Evolutionary conservation across 2,888 invertebrate species (phyloP), one percentile per base, ranked within the genome.

Genomic region (Drosophila mimica): DNA sequence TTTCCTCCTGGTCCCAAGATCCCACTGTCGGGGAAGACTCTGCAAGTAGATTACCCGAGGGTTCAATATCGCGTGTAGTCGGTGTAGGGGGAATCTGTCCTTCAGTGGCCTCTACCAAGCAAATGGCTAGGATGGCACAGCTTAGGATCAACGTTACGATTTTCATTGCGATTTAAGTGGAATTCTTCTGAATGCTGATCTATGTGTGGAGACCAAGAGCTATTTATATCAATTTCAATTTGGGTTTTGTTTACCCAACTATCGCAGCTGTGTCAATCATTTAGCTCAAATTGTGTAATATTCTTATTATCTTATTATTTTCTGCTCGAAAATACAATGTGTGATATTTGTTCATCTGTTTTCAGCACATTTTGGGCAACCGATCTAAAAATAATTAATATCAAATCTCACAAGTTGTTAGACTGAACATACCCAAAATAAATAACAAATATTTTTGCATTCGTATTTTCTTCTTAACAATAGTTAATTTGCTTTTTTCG

Each of bases 11-110:
- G 9, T n/a, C 11, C n/a, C n/a, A 4, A n/a, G n/a, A n/a, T 9
- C 4, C 0, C 0, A 0, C 0, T 36, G 1, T 3, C 3, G 33
- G 33, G 25, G 25, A 25, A 25, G 25, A 25, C n/a, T n/a, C n/a
- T n/a, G n/a, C n/a, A n/a, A n/a, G n/a, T n/a, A n/a, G n/a, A n/a
- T n/a, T n/a, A n/a, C n/a, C n/a, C n/a, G n/a, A n/a, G n/a, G n/a
- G n/a, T n/a, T n/a, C n/a, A n/a, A n/a, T n/a, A n/a, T n/a, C n/a
- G n/a, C n/a, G n/a, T n/a, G n/a, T n/a, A n/a, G 25, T 25, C 25
- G 25, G 25, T 25, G 36, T 0, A 11, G 33, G 33, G 9, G 0
- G 4, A 0, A 4, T 0, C 40, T 40, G 43, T 13, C 20, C 46
- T 4, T 46, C 20, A 20, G 46, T 20, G 15, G 7, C 15, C 15